These are phyloP conservation scores for Latrodectus geometricus DNA, from an alignment of 1,140 invertebrate genomes.

Conservation along the genomic window DNA sequence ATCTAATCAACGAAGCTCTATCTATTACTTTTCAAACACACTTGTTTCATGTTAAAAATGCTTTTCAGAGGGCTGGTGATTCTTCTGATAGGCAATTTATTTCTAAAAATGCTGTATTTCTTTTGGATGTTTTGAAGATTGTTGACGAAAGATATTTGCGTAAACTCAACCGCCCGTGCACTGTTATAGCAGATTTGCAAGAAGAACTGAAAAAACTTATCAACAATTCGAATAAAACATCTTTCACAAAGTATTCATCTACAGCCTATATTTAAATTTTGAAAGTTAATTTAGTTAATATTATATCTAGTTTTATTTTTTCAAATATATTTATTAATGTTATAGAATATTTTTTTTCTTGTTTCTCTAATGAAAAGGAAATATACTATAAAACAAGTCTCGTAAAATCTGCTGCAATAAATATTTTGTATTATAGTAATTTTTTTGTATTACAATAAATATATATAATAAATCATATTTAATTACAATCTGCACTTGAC, in stretches of 20 bases:
- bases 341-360: no score
- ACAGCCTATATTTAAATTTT: slow-evolving; percentile 43
- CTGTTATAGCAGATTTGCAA: slow-evolving; percentile 66
- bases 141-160: slow-evolving; percentile 71
- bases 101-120: slow-evolving; percentile 69
- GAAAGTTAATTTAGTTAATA: background rate
- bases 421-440: no score
- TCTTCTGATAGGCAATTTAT: slow-evolving; percentile 66
- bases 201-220: slow-evolving; percentile 42
- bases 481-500: no score
- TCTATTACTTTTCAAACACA: slow-evolving; percentile 77
- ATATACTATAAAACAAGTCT: no score
- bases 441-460: no score
- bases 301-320: no score
- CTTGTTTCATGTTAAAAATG: slow-evolving; percentile 75
- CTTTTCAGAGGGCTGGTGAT: slow-evolving; percentile 74
- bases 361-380: no score
- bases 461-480: no score
- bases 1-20: slow-evolving; percentile 76
- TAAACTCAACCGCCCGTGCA: slow-evolving; percentile 67
- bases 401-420: no score
- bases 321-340: no score
- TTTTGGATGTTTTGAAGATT: slow-evolving; percentile 72
- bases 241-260: slow-evolving; percentile 60
- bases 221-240: slow-evolving; percentile 21